Base-by-base conservation (phyloP, 64 coral and sea anemone species). In the Astreopora myriophthalma region DNA sequence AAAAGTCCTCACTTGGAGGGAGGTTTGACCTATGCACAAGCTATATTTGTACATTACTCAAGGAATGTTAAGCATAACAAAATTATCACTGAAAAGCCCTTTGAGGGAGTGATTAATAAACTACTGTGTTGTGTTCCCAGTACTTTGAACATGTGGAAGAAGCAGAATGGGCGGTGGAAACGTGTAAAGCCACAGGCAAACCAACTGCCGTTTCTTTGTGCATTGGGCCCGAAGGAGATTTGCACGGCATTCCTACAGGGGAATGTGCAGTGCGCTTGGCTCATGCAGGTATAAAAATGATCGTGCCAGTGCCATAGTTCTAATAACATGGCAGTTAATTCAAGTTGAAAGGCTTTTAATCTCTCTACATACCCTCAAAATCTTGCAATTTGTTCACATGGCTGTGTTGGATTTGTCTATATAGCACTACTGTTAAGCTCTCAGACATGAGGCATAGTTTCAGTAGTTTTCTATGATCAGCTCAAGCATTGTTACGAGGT, bases 81-180 rank as follows among this genome's bases (percentile, higher is more conserved):
- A 22, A 58, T 34, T 35, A 8, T 33, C 13, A 60, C 27, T 25
- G 24, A 76, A 76, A 63, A 34, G 67, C 67, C 44, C 36, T 76
- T n/a, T 74, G 25, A 79, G 42, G 51, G 76, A 79, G 40, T 79
- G 40, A 48, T 79, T 52, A 52, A 52, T 30, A 12, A 12, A 55
- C 1, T 79, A 34, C 14, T 76, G 8, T 40, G 28, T 46, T 58
- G 22, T 48, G 28, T 87, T 87, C 89, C 93, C 85, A 99, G 97
- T 96, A 91, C 80, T 99, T 81, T 94, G 94, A 96, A 71, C 91
- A 99, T 93, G 93, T 95, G 48, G 97, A 99, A 73, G 97, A 99
- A 92, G 97, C 97, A 28, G 97, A 86, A 68, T 99, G 97, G 97
- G 97, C 97, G 44, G 91, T 99, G 80, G 94, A 99, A 89, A 83